Conservation (phyloP, 2,888 invertebrate genomes). For the Atherix ibis region DNA sequence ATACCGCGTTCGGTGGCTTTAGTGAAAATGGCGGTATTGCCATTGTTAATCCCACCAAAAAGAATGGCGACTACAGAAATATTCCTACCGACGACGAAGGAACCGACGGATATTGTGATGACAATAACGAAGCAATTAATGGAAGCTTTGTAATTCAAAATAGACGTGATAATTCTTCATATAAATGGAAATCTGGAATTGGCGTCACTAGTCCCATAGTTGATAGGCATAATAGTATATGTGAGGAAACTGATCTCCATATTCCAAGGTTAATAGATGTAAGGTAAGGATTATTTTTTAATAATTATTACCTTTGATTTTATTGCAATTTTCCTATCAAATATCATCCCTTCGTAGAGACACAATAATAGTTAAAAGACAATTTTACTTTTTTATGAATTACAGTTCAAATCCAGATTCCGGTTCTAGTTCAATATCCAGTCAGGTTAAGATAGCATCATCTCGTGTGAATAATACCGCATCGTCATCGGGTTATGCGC, state of each 20-base stretch:
- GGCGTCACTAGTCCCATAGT: conserved; percentile 18
- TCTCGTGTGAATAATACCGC: conserved; percentile 10
- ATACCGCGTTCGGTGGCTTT: too few relatives aligned
- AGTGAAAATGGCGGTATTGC: conserved; percentile 24
- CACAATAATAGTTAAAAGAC: too few relatives aligned
- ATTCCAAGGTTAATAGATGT: conserved; percentile 46
- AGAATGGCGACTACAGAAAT: conserved; percentile 55
- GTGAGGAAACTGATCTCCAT: conserved; percentile 42
- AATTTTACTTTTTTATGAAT: too few relatives aligned
- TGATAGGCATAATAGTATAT: conserved; percentile 5
- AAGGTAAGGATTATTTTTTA: conserved; percentile 35
- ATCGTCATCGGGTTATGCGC: conserved; percentile 1
- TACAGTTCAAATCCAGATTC: conserved; percentile 38
- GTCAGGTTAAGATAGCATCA: conserved; percentile 29
- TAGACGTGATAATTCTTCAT: conserved; percentile 21
- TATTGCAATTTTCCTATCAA: neutral
- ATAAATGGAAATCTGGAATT: conserved; percentile 23
- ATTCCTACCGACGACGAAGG: conserved; percentile 50
- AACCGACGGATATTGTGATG: conserved; percentile 45
- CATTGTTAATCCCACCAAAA: conserved; percentile 33
- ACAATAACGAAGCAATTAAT: conserved; percentile 26
- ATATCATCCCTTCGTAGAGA: too few relatives aligned
- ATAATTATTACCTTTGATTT: neutral
- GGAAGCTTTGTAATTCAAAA: conserved; percentile 14
- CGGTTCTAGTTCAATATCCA: conserved; percentile 41